These are phyloP conservation scores for Monodelphis domestica DNA, from an alignment of 2,797 vertebrate species.

Conservation along the genomic window DNA sequence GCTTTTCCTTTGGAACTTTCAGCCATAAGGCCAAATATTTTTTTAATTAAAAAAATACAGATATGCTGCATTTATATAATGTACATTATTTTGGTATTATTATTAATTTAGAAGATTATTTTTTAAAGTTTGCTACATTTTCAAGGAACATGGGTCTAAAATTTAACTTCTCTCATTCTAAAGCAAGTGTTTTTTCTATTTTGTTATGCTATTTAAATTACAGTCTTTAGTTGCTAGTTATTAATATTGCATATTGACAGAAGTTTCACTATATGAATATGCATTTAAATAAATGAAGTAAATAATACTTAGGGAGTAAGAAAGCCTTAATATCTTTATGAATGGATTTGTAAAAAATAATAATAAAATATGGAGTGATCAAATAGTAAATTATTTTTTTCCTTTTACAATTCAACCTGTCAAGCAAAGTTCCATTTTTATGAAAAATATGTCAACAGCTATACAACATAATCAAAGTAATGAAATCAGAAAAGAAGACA, in stretches of 20 bases:
- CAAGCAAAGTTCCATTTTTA: conserved; percentile 16
- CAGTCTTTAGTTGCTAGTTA: conserved; percentile 31
- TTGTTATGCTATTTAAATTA: conserved; percentile 20
- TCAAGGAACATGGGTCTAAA: neutral
- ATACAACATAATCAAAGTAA: neutral
- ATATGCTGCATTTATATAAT: neutral
- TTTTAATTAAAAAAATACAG: neutral
- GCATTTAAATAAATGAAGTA: conserved; percentile 23
- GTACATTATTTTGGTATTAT: neutral
- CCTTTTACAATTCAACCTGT: conserved; percentile 22
- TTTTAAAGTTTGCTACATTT: neutral
- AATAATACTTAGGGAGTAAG: neutral
- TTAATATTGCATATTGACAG: conserved; percentile 31
- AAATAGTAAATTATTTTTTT: conserved; percentile 14
- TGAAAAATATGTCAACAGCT: neutral
- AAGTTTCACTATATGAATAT: conserved; percentile 28
- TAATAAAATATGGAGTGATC: conserved; percentile 5
- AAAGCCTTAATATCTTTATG: conserved; percentile 7
- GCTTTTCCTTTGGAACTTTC: conserved; percentile 17
- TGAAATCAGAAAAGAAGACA: neutral
- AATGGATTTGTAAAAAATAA: neutral
- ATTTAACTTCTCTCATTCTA: neutral
- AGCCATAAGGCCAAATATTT: neutral
- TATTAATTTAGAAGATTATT: neutral
- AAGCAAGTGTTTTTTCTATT: neutral